Base-by-base conservation (phyloP, 1,140 invertebrate species). In the Helicorthomorpha holstii region DNA sequence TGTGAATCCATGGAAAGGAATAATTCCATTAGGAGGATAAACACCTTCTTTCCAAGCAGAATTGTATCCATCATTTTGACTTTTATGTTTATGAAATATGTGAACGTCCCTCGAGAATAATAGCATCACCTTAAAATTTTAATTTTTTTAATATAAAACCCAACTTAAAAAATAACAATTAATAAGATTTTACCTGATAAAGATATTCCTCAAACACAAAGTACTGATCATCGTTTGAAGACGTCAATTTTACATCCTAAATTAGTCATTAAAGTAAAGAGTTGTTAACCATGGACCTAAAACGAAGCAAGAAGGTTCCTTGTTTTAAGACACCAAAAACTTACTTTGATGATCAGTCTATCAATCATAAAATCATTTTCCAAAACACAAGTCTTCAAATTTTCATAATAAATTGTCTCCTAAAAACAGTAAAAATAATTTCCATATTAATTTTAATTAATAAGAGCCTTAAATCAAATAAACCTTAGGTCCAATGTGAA, bases 191-290 rank as follows among this genome's bases (percentile, higher is more conserved):
- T 63, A 86, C 87, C 74, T 95, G 90, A 67, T 94, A 93, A 0
- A 96, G 69, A 38, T 92, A 77, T 68, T 97, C 92, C 73, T 95
- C 91, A 68, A 95, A 97, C 0, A 97, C 90, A 70, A 97, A 97
- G 65, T 96, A 95, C 63, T 95, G 90, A 65, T 96, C 91, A 64
- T 97, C 92, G 66, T 96, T 96, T 3, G 88, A 89, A 0, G 91
- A 89, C 12, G 91, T 96, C 38, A 95, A 66, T 66, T 93, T 89
- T 2, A 97, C 86, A 68, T 96, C 92, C 78, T 81, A 56, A 52
- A 56, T 64, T 49, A 55, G 44, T 48, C 44, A 53, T n/a, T n/a
- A n/a, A n/a, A n/a, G n/a, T n/a, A n/a, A n/a, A n/a, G n/a, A n/a
- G n/a, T n/a, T n/a, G n/a, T n/a, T n/a, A n/a, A n/a, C n/a, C n/a